These are phyloP conservation scores for Conomelus anceps DNA, from an alignment of 2,888 invertebrate genomes.

Conservation along the genomic window DNA sequence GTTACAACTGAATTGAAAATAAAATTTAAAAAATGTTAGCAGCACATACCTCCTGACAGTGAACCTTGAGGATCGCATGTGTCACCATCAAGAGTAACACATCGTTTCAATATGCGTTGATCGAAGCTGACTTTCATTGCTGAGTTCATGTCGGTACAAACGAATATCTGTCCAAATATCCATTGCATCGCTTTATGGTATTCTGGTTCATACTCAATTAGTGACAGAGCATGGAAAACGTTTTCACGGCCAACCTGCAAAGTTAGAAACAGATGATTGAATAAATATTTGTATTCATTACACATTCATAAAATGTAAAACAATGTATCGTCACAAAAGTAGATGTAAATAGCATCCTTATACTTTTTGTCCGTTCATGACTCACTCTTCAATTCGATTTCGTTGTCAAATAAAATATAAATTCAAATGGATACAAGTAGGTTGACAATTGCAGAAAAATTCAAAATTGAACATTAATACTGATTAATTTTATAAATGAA, in stretches of 20 bases:
- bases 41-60: conserved; percentile 71
- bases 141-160: conserved; percentile 71
- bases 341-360: too few species aligned
- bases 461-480: too few species aligned
- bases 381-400: too few species aligned
- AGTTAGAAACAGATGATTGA: background rate
- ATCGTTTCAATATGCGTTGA: conserved; percentile 55
- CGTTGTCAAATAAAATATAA: too few species aligned
- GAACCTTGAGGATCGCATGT: conserved; percentile 85
- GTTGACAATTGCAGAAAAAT: too few species aligned
- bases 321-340: background rate
- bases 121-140: conserved; percentile 80
- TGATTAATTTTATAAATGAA: too few species aligned
- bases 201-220: conserved; percentile 61
- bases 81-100: conserved; percentile 89
- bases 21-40: background rate
- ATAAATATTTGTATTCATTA: background rate
- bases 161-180: conserved; percentile 79
- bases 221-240: conserved; percentile 70
- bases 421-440: too few species aligned
- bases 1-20: background rate
- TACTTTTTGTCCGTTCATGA: too few species aligned
- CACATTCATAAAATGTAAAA: background rate
- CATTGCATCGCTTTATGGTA: conserved; percentile 73
- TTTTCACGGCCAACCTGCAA: conserved; percentile 67